Evolutionary conservation across 2,888 invertebrate species (phyloP).

Genomic region (Ganaspis brasiliensis): DNA sequence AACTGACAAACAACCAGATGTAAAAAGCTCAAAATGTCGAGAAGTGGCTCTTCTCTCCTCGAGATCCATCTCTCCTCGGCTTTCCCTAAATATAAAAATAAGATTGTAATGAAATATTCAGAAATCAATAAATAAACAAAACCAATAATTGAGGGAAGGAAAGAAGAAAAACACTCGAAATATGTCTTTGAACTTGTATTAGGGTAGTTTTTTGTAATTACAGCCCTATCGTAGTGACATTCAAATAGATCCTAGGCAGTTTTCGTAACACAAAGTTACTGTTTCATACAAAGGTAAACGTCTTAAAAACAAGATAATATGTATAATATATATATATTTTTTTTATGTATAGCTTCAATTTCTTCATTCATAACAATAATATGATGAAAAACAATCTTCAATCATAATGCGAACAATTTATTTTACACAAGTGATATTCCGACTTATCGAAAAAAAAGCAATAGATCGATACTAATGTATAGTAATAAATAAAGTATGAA

Average conservation of each 20-base stretch:
- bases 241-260: conserved; percentile 37
- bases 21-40: too few relatives aligned
- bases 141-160: too few relatives aligned
- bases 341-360: conserved; percentile 41
- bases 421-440: conserved; percentile 76
- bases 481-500: conserved; percentile 79
- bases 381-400: conserved; percentile 69
- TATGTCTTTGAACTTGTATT: conserved; percentile 64
- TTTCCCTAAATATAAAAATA: too few relatives aligned
- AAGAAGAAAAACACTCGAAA: conserved; percentile 46
- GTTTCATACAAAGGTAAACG: conserved; percentile 65
- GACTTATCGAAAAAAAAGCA: conserved; percentile 71
- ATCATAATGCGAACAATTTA: conserved; percentile 78
- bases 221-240: conserved; percentile 57
- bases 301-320: conserved; percentile 67
- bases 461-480: conserved; percentile 68
- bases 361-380: conserved; percentile 68
- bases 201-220: conserved; percentile 63
- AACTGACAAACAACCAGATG: too few relatives aligned
- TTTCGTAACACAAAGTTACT: conserved; percentile 55
- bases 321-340: conserved; percentile 48
- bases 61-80: too few relatives aligned
- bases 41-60: too few relatives aligned
- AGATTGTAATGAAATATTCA: neutral
- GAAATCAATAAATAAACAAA: neutral